A percentile compares a stretch with the other conserved stretches of the same genome.
These are phyloP conservation scores for Oscarella lobularis DNA, from an alignment of 37 sponge, comb jelly and placozoan species.

Conservation along the genomic window DNA sequence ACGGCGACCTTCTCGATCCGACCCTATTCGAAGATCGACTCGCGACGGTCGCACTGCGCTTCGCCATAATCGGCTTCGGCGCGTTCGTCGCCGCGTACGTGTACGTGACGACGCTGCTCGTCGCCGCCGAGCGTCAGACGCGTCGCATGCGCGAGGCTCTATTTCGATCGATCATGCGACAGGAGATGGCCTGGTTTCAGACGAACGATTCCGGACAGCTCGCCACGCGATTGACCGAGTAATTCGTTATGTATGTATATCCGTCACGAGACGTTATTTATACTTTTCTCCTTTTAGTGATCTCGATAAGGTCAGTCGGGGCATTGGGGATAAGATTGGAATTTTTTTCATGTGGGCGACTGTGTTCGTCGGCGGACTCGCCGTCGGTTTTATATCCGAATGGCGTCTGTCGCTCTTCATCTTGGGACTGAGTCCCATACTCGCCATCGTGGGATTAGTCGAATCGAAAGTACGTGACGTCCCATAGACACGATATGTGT, in stretches of 20 bases:
- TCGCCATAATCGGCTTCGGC: not conserved
- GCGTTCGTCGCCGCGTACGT: constrained; percentile 7
- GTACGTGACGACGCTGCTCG: constrained; percentile 3
- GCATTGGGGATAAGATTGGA: constrained; percentile 79
- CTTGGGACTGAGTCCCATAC: constrained; percentile 35
- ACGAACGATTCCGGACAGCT: constrained; percentile 42
- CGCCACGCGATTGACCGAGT: constrained; percentile 74
- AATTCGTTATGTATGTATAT: too few relatives aligned
- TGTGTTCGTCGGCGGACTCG: constrained; percentile 55
- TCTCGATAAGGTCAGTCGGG: constrained; percentile 79
- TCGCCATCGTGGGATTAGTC: constrained; percentile 18
- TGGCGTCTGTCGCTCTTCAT: constrained; percentile 87
- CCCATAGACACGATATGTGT: too few relatives aligned
- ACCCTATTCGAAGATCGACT: not conserved
- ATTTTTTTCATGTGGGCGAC: constrained; percentile 48
- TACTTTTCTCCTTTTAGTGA: too few relatives aligned
- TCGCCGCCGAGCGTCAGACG: constrained; percentile 29
- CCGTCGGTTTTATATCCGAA: constrained; percentile 46
- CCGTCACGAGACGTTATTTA: too few relatives aligned
- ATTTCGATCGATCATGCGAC: constrained; percentile 65
- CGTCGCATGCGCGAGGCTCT: constrained; percentile 40
- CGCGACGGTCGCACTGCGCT: not conserved
- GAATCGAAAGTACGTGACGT: too few relatives aligned
- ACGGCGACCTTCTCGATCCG: too few relatives aligned
- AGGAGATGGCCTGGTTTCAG: constrained; percentile 94